These are phyloP conservation scores for Entomobrya proxima DNA, from an alignment of 2,888 invertebrate genomes.

Conservation along the genomic window DNA sequence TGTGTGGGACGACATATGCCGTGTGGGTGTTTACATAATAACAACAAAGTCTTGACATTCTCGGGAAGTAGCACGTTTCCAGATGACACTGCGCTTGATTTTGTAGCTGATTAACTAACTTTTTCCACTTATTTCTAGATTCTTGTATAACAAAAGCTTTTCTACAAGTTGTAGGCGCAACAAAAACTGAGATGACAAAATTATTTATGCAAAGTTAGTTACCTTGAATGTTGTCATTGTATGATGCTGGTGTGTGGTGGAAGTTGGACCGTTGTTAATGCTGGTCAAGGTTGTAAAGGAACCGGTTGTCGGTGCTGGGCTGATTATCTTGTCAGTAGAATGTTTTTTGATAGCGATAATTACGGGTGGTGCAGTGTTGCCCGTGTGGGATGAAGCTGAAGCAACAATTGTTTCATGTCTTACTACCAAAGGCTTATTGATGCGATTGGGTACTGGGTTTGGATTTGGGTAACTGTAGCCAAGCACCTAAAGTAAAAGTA, in stretches of 20 bases:
- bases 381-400: slow-evolving; percentile 1
- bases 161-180: too few species aligned
- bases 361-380: slow-evolving; percentile 1
- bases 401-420: slow-evolving; percentile 41
- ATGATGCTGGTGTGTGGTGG: neutral
- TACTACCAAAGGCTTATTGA: slow-evolving; percentile 19
- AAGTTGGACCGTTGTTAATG: neutral
- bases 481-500: neutral
- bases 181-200: too few species aligned
- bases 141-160: too few species aligned
- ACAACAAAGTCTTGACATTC: too few species aligned
- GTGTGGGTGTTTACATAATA: too few species aligned
- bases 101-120: too few species aligned
- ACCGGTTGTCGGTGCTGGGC: neutral
- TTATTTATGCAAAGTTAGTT: too few species aligned
- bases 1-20: too few species aligned
- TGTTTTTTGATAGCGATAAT: neutral
- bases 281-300: neutral
- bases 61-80: too few species aligned
- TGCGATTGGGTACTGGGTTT: neutral
- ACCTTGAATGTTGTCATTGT: slow-evolving; percentile 28
- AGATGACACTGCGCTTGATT: too few species aligned
- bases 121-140: too few species aligned
- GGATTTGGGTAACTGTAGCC: slow-evolving; percentile 40
- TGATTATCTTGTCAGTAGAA: neutral